Evolutionary conservation across 64 coral and sea anemone species (phyloP).

Genomic region (Pocillopora damicornis): DNA sequence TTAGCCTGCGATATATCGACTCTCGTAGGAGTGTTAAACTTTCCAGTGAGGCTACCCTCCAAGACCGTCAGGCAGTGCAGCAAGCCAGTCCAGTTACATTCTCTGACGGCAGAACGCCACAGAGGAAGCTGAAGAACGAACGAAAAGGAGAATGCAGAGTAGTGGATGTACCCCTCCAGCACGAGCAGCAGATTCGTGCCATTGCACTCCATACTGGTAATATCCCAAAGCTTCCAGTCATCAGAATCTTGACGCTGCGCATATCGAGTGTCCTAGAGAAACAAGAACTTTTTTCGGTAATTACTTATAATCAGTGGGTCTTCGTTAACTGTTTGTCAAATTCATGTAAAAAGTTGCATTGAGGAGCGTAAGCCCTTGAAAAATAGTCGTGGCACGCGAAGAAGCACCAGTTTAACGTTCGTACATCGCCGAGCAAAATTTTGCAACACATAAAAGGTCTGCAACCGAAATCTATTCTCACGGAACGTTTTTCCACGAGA

Average conservation of each 20-base stretch:
- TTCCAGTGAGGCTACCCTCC: conserved; percentile 51
- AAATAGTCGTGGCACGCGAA: too few relatives aligned
- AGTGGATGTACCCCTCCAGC: conserved; percentile 81
- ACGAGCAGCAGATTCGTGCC: conserved; percentile 85
- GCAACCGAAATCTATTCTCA: too few relatives aligned
- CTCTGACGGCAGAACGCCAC: conserved; percentile 63
- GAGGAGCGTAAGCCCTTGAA: too few relatives aligned
- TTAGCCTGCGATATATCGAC: conserved; percentile 63
- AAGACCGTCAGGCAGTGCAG: conserved; percentile 67
- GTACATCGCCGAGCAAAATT: too few relatives aligned
- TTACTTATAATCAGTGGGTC: too few relatives aligned
- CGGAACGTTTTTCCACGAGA: too few relatives aligned
- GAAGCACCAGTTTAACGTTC: too few relatives aligned
- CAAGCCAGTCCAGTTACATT: conserved; percentile 74
- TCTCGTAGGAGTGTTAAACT: conserved; percentile 72
- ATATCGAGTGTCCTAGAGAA: conserved; percentile 3
- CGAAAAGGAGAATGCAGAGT: conserved; percentile 82
- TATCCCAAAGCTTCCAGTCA: conserved; percentile 34
- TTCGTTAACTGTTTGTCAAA: too few relatives aligned
- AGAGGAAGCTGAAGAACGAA: conserved; percentile 80
- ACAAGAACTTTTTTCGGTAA: not conserved
- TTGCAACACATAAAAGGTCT: too few relatives aligned
- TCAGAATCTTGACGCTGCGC: not conserved
- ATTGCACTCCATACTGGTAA: conserved; percentile 74
- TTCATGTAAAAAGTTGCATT: too few relatives aligned